phyloP scores from a whole-genome alignment of 1,140 invertebrate species.

The Drosophila ohnishii region DNA sequence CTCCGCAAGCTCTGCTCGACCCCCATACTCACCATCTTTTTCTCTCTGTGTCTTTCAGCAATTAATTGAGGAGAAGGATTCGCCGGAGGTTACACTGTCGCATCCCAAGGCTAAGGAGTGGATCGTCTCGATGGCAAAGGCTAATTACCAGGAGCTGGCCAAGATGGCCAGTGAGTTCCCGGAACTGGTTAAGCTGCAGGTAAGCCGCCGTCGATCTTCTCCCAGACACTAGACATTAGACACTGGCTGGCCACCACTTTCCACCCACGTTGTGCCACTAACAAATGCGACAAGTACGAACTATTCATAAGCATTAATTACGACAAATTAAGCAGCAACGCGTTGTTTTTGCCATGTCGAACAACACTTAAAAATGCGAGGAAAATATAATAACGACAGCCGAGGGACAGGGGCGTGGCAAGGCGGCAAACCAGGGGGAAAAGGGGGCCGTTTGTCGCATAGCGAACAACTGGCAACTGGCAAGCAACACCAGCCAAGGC shows the following conservation, averaged over 20 bases:
- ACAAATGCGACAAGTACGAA: slow-evolving; percentile 80
- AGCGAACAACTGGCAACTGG: slow-evolving; percentile 21
- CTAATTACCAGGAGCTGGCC: slow-evolving; percentile 91
- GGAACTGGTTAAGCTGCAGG: slow-evolving; percentile 91
- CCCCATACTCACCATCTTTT: neutral
- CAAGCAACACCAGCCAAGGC: slow-evolving; percentile 52
- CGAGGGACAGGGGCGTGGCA: slow-evolving; percentile 12
- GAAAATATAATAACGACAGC: slow-evolving; percentile 67
- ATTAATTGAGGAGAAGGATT: slow-evolving; percentile 77
- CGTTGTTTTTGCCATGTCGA: slow-evolving; percentile 79
- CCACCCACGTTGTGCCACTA: slow-evolving; percentile 33
- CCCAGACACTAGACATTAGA: neutral
- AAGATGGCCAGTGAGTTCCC: slow-evolving; percentile 92
- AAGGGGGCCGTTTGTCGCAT: slow-evolving; percentile 32
- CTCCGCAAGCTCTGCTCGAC: slow-evolving; percentile 15
- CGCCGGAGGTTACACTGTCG: slow-evolving; percentile 68
- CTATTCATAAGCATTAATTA: slow-evolving; percentile 82
- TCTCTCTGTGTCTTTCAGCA: slow-evolving; percentile 58
- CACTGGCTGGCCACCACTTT: slow-evolving; percentile 8
- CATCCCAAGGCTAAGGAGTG: slow-evolving; percentile 91
- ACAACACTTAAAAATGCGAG: slow-evolving; percentile 80
- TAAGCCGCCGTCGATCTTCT: slow-evolving; percentile 83
- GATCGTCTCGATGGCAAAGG: slow-evolving; percentile 91
- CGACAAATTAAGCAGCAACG: slow-evolving; percentile 80
- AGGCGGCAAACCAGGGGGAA: neutral